Evolutionary conservation across 1,140 invertebrate species (phyloP).

Genomic region (Drosophila auraria): DNA sequence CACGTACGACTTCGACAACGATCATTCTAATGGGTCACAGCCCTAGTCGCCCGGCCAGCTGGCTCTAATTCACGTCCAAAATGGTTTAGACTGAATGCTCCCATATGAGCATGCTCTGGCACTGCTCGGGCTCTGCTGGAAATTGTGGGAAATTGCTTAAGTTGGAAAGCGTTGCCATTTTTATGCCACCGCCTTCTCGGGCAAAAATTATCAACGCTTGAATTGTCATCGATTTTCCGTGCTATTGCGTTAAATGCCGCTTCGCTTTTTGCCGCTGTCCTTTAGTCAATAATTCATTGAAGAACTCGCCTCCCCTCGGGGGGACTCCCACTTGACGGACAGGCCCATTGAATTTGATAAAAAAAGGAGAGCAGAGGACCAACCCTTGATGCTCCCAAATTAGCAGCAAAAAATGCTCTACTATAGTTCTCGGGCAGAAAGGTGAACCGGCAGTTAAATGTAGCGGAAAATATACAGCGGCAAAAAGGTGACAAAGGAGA

Average conservation of each 20-base stretch:
- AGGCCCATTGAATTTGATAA: constrained; percentile 72
- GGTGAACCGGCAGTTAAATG: constrained; percentile 72
- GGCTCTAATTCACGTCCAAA: constrained; percentile 60
- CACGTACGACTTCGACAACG: constrained; percentile 81
- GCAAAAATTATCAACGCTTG: constrained; percentile 82
- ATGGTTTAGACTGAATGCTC: constrained; percentile 65
- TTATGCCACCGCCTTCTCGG: constrained; percentile 54
- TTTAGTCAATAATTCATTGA: constrained; percentile 78
- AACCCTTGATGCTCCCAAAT: constrained; percentile 63
- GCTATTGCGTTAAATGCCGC: constrained; percentile 76
- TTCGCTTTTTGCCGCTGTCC: constrained; percentile 20
- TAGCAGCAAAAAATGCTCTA: constrained; percentile 49
- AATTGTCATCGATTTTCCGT: constrained; percentile 84
- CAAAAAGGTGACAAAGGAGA: constrained; percentile 58
- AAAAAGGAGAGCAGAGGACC: not conserved
- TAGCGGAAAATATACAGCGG: constrained; percentile 67
- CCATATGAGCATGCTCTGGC: constrained; percentile 67
- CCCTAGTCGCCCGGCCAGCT: constrained; percentile 42
- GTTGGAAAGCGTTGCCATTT: constrained; percentile 79
- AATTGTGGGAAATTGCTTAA: constrained; percentile 82
- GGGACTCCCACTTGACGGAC: constrained; percentile 42
- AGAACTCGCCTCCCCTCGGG: constrained; percentile 25
- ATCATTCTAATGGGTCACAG: constrained; percentile 83
- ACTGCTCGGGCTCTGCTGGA: constrained; percentile 32
- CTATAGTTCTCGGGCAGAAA: constrained; percentile 43